Evolutionary conservation across 53 echinoderm and acorn worm species (phyloP), one percentile per base, ranked within the genome.

Genomic region (Actinopyga echinites): DNA sequence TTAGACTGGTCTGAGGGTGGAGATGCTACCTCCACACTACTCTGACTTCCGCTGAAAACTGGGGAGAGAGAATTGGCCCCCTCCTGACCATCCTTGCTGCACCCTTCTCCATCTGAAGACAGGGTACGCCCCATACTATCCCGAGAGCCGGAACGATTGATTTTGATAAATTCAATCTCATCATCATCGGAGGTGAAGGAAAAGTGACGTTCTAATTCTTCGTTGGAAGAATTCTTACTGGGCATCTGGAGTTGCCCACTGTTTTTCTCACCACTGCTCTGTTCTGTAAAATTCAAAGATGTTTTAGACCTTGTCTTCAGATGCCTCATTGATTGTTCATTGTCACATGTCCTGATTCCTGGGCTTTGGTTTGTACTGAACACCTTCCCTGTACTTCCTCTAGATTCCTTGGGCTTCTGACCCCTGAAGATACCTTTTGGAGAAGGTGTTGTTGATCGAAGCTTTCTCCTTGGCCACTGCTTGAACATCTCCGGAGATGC

Each of bases 391-490:
- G 15, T 36, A 24, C 40, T 40, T 5, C 29, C 28, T 29, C 30
- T 30, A 12, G 44, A 10, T 71, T 24, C 44, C 42, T 71, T 71
- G 4, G 71, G 4, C 44, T 43, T 40, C 71, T 71, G 71, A 7
- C 44, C 77, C 32, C 77, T 77, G 33, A 77, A 77, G 32, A 28
- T 24, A 30, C 77, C 32, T 5, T 77, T 77, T 31, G 81, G 81
- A 21, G 81, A 80, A 22, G 81, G 81, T 32, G 52, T 44, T 6
- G 60, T 80, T 7, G 60, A 40, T 42, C 81, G 58, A 11, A 80
- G 81, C 29, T 80, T 80, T 26, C 63, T 80, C 60, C 38, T 22
- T 12, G 81, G 81, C 81, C 81, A 80, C 22, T 80, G 81, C 31
- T 38, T 59, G 61, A 80, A 80, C 20, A 80, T 62, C 7, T 59